Conservation (phyloP, 1,140 invertebrate species). For the Ladona fulva region DNA sequence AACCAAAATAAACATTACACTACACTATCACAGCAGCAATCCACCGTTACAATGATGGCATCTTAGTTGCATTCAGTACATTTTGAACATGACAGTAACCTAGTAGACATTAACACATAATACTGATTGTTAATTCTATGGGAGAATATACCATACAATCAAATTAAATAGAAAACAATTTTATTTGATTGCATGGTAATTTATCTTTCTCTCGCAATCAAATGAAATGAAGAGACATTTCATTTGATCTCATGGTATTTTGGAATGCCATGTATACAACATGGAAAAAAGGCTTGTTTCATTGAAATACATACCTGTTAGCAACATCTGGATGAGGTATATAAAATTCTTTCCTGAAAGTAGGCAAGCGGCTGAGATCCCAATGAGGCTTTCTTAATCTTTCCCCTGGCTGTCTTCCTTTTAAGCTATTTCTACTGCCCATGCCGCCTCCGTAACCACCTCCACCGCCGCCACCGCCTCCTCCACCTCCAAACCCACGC, state of each 20-base stretch:
- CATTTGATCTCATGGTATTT: neutral
- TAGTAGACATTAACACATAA: too few species aligned
- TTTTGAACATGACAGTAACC: too few species aligned
- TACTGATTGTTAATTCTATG: too few species aligned
- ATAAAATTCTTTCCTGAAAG: constrained; percentile 92
- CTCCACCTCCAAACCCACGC: constrained; percentile 40
- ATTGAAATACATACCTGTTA: constrained; percentile 32
- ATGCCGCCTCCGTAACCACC: neutral
- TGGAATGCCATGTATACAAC: neutral
- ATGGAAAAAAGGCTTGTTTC: neutral
- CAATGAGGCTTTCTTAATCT: constrained; percentile 71
- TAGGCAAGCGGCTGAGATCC: constrained; percentile 64
- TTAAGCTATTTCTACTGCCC: constrained; percentile 38
- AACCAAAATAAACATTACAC: too few species aligned
- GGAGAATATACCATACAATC: too few species aligned
- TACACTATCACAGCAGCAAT: too few species aligned
- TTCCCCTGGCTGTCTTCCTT: constrained; percentile 53
- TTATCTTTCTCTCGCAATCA: too few species aligned
- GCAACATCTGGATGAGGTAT: constrained; percentile 64
- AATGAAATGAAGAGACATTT: too few species aligned
- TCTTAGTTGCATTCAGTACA: too few species aligned
- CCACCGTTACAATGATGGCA: too few species aligned
- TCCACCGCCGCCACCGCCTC: constrained; percentile 37
- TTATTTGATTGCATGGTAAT: too few species aligned
- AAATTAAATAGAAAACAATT: too few species aligned